Evolutionary conservation across 2,888 invertebrate genomes (phyloP).

Genomic region (Phrixothrix hirtus): DNA sequence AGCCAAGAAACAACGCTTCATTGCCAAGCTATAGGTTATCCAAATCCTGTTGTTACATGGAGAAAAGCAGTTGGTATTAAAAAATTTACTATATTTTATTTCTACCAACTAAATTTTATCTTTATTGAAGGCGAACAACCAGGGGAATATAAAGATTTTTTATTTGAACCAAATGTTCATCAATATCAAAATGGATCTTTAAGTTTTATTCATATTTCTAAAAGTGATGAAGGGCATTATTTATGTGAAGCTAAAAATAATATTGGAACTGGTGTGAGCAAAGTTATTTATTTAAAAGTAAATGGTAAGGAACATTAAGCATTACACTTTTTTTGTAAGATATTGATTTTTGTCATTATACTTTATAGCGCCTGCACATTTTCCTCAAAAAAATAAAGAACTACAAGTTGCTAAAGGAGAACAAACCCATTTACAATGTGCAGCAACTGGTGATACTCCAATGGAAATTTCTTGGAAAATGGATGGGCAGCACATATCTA

Average conservation of each 20-base stretch:
- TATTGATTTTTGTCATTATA: background rate
- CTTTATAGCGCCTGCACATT: conserved; percentile 76
- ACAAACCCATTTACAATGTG: conserved; percentile 82
- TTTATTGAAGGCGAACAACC: conserved; percentile 62
- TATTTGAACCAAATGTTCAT: conserved; percentile 77
- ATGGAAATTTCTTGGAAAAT: conserved; percentile 84
- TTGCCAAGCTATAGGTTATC: conserved; percentile 91
- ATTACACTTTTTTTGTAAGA: background rate
- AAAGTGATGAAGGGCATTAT: conserved; percentile 88
- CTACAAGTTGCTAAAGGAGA: conserved; percentile 82
- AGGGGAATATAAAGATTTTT: conserved; percentile 81
- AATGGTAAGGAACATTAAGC: conserved; percentile 69
- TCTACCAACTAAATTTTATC: no score
- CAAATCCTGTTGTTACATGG: conserved; percentile 86
- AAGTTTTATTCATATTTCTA: conserved; percentile 79
- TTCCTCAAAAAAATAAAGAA: conserved; percentile 80
- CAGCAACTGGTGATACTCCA: conserved; percentile 85
- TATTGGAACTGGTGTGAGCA: conserved; percentile 89
- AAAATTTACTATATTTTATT: no score
- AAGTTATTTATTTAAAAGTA: conserved; percentile 86
- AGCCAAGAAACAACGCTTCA: conserved; percentile 83
- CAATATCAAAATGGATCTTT: conserved; percentile 82
- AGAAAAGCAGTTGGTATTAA: conserved; percentile 83
- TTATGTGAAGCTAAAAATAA: conserved; percentile 92
- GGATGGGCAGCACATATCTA: conserved; percentile 74